These are phyloP conservation scores for Cancer borealis DNA, from an alignment of 2,888 invertebrate genomes.

Conservation along the genomic window DNA sequence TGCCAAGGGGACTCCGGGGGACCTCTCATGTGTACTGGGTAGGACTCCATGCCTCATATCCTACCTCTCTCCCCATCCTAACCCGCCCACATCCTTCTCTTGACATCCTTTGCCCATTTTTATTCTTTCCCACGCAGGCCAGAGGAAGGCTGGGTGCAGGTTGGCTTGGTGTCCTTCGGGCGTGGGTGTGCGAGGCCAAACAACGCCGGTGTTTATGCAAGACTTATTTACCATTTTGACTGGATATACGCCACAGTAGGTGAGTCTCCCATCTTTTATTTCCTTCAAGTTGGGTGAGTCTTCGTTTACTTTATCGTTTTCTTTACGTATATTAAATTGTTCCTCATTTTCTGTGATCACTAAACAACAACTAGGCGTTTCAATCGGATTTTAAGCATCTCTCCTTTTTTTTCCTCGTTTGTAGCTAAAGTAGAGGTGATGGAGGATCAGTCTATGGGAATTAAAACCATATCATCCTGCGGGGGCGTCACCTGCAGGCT, in stretches of 20 bases:
- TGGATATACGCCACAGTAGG: constrained; percentile 45
- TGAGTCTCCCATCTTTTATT: background rate
- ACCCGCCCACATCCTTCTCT: background rate
- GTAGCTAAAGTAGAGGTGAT: background rate
- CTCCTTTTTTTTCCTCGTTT: too few relatives aligned
- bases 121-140: background rate
- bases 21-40: constrained; percentile 63
- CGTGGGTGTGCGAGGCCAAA: constrained; percentile 60
- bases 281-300: background rate
- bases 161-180: constrained; percentile 60
- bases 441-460: background rate
- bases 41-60: background rate
- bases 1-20: constrained; percentile 66
- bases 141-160: constrained; percentile 49
- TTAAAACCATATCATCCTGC: background rate
- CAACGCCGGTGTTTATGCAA: constrained; percentile 49
- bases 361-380: too few relatives aligned
- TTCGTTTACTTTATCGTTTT: background rate
- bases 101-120: background rate
- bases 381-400: too few relatives aligned
- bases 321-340: background rate
- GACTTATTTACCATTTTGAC: background rate
- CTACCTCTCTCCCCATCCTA: background rate
- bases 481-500: constrained; percentile 24
- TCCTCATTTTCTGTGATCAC: too few relatives aligned